phyloP scores from a whole-genome alignment of 2,113 vertebrate species.

The Fregata magnificens region DNA sequence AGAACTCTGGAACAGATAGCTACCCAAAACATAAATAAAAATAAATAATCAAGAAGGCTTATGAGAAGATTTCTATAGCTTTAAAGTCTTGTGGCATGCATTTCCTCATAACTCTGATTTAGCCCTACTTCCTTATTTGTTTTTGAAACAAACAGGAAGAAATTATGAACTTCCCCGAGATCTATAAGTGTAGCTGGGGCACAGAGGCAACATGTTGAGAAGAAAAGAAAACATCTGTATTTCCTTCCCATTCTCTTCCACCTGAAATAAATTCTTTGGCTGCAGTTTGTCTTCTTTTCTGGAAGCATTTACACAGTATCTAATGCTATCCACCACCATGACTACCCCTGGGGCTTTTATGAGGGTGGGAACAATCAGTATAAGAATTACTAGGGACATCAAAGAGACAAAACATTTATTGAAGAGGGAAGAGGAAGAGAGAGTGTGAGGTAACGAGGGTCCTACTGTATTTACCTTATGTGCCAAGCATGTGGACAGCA shows the following conservation, averaged over 20 bases:
- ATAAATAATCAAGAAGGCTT: not conserved
- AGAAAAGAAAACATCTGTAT: conserved; percentile 37
- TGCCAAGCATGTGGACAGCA: conserved; percentile 75
- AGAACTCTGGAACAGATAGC: not conserved
- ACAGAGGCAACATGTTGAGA: not conserved
- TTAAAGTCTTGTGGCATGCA: not conserved
- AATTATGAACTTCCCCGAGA: not conserved
- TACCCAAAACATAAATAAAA: not conserved
- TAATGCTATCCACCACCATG: conserved; percentile 54
- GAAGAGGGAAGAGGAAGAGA: conserved; percentile 56
- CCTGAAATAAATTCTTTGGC: conserved; percentile 57
- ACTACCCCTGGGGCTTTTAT: conserved; percentile 58
- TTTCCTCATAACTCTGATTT: not conserved
- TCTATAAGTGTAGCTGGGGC: not conserved
- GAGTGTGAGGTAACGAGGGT: conserved; percentile 71
- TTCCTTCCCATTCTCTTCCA: conserved; percentile 55
- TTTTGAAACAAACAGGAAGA: conserved; percentile 31
- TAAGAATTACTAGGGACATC: conserved; percentile 73
- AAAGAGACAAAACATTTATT: conserved; percentile 70
- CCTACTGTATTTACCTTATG: conserved; percentile 78
- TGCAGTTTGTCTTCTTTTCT: conserved; percentile 63
- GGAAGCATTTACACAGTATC: conserved; percentile 61
- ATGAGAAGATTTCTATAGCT: not conserved
- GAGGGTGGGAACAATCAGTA: conserved; percentile 67
- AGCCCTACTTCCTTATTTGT: not conserved